Evolutionary conservation across 1,140 invertebrate genomes (phyloP), one percentile per base, ranked within the genome.

Genomic region (Hycleus phaleratus): DNA sequence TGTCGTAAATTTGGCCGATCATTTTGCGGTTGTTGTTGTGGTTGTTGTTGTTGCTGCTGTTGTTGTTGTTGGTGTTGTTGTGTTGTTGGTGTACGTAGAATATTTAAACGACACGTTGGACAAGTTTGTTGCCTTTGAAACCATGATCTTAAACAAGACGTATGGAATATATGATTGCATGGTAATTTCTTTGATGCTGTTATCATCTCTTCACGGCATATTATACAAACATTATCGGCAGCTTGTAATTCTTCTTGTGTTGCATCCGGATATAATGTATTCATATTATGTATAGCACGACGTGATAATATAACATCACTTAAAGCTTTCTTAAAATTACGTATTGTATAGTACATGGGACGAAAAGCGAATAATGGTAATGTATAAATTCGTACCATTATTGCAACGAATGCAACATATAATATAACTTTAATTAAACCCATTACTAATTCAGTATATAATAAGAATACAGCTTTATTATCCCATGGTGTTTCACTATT

Each of bases 121-220:
- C 97, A 99, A 0, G 97, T 99, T 78, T 99, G 97, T 75, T 99
- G 97, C 8, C 97, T 82, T 78, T 99, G 97, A 77, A 99, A 99
- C 97, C 97, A 99, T 3, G 95, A 69, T 6, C 97, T 84, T n/a
- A 99, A 79, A 75, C 97, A 99, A 32, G 90, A 89, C 24, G 95
- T 92, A 75, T 99, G 97, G 79, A 99, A 99, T 68, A 99, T 98
- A 73, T 99, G 97, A 76, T 97, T 96, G 78, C 97, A 99, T 0
- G 97, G 97, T 54, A 99, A 78, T 73, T 98, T 99, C 78, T 99
- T 99, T 2, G 92, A 91, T 42, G 89, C 90, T 77, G 79, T 73
- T 32, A 82, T 72, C 91, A 95, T 95, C 74, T 95, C 90, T 76
- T 95, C 95, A 52, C 95, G 82, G 71, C 97, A 99, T 67, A 99